Percentiles rank a stretch among this genome's conserved stretches.
phyloP scores from a whole-genome alignment of 2,888 invertebrate species.

The Neoaliturus tenellus region DNA sequence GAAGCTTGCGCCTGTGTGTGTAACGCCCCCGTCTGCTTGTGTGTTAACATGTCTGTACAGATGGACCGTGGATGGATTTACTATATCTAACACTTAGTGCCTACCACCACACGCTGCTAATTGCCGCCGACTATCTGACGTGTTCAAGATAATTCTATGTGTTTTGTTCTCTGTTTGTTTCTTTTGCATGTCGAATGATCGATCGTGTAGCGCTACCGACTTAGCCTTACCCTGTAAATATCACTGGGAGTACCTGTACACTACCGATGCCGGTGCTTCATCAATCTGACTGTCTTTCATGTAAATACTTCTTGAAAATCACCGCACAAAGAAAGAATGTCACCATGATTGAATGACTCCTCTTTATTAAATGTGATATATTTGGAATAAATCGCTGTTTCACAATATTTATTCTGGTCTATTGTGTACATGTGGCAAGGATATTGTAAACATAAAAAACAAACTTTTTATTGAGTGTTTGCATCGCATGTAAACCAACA shows the following conservation, averaged over 20 bases:
- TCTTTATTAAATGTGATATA: too few species aligned
- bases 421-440: too few species aligned
- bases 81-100: slow-evolving; percentile 63
- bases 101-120: slow-evolving; percentile 19
- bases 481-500: too few species aligned
- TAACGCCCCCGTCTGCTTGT: slow-evolving; percentile 43
- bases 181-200: slow-evolving; percentile 36
- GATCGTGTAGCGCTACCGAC: neutral
- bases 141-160: slow-evolving; percentile 18
- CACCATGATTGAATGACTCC: neutral
- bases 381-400: too few species aligned
- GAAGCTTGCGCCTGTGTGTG: slow-evolving; percentile 35
- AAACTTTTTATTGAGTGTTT: too few species aligned
- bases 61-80: slow-evolving; percentile 65
- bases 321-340: neutral
- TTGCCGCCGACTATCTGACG: slow-evolving; percentile 31
- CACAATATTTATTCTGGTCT: too few species aligned
- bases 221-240: slow-evolving; percentile 40
- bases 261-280: slow-evolving; percentile 10
- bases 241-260: slow-evolving; percentile 41
- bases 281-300: slow-evolving; percentile 27
- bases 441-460: too few species aligned
- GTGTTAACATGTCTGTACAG: slow-evolving; percentile 64
- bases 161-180: neutral
- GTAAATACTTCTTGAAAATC: neutral